Base-by-base conservation (phyloP, 2,888 invertebrate genomes). In the Patella caerulea region DNA sequence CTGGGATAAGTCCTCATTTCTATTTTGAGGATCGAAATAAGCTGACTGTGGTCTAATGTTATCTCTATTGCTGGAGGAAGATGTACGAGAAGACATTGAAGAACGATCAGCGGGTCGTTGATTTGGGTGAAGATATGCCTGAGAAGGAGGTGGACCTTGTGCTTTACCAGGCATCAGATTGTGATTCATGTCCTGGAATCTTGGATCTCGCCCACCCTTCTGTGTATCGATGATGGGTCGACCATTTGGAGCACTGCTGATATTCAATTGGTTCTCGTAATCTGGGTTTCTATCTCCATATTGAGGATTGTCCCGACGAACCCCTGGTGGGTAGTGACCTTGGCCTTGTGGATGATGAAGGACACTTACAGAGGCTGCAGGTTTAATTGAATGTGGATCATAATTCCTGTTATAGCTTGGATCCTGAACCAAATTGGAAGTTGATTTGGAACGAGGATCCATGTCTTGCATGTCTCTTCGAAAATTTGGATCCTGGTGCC, bases 261-360 rank as follows among this genome's bases (percentile, higher is more conserved):
- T 74, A 55, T 80, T 73, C 9, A 88, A 88, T 74, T 89, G 88
- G 79, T 89, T 90, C 82, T 89, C 90, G 75, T 89, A 90, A 77
- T 89, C 88, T 53, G 86, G 85, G 75, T 81, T 83, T 34, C 83
- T 78, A 12, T 79, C 80, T 34, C 85, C 84, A 53, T 82, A 82
- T 45, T 84, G 77, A 24, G 78, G 76, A 45, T 45, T 45, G 45
- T 45, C 45, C 29, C 80, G 81, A 3, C 82, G 83, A 19, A 75
- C 56, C 55, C 55, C 69, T 15, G 71, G 76, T 65, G 82, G 78
- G 45, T 74, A 78, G 9, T 78, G 65, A 4, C 79, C 75, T 14
- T 71, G 79, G 7, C 77, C 78, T 2, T 78, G 79, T 11, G 78
- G 72, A 45, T 79, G 78, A 45, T 75, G 78, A 56, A 88, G 82